Evolutionary conservation across 2,113 vertebrate species (phyloP), one percentile per base, ranked within the genome.

Genomic region (Triplophysa dalaica): DNA sequence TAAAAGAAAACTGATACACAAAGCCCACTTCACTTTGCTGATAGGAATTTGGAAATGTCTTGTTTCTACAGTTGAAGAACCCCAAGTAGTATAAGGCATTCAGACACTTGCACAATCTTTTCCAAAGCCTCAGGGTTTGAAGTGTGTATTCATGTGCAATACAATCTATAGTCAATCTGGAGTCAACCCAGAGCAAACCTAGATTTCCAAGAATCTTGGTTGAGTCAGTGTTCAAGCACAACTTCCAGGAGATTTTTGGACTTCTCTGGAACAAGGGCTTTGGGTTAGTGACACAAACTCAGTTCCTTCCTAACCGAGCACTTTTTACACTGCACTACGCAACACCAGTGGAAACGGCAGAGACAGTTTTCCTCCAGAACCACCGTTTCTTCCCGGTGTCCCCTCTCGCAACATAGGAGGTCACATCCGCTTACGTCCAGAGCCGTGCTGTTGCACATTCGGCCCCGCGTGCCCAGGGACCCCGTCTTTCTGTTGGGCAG

Each of bases 301-400:
- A 98, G 94, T 82, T 98, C 94, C 84, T 97, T 96, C n/a, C 91
- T 93, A 75, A 97, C 95, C 0, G 93, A 90, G 86, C 98, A 99
- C 86, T 96, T 97, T 85, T 98, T 96, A 86, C 98, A 99, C 86
- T 99, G 96, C 66, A 98, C 98, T 16, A 98, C 95, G 0, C 97
- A 99, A 89, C 97, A 99, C 97, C 96, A 99, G 91, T 98, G 96
- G 89, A 99, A 98, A 80, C 96, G 95, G 85, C 97, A 99, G 45
- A 97, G 92, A 83, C 98, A 99, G 93, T 96, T 99, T 92, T 98
- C 96, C 90, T 99, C 95, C 16, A 98, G 85, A 84, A 96, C 93
- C 83, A 98, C 92, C 0, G 94, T 96, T 85, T 98, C 96, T 1
- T 96, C 94, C 52, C 93, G 91, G 91, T 95, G 93, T 70, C 97